Evolutionary conservation across 2,113 vertebrate species (phyloP).

Genomic region (Chiloscyllium plagiosum): DNA sequence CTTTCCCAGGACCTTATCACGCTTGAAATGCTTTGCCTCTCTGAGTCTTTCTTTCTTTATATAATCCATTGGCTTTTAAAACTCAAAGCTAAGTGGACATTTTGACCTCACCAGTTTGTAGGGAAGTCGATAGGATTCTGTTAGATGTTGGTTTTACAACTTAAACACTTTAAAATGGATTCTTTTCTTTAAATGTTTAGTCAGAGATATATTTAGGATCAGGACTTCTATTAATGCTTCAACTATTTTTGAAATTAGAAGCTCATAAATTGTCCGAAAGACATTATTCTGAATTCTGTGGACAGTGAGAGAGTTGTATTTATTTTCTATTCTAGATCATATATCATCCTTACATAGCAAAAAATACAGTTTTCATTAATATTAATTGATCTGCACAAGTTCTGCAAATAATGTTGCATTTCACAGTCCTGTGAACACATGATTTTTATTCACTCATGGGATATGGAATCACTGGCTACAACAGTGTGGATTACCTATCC

Average conservation of each 20-base stretch:
- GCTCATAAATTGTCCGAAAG: not conserved
- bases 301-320: not conserved
- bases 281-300: not conserved
- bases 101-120: not conserved
- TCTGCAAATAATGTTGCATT: not conserved
- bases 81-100: not conserved
- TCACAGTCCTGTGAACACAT: not conserved
- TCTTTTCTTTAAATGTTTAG: not conserved
- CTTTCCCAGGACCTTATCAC: not conserved
- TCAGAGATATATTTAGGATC: not conserved
- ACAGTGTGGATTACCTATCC: no score
- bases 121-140: not conserved
- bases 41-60: not conserved
- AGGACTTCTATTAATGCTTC: not conserved
- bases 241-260: conserved; percentile 13
- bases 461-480: no score
- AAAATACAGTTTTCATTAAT: not conserved
- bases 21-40: not conserved
- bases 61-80: not conserved
- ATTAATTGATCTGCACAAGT: not conserved
- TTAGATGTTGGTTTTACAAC: not conserved
- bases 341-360: not conserved
- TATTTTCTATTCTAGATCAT: not conserved
- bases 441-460: no score
- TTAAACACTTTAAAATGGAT: not conserved